phyloP scores from a whole-genome alignment of 2,888 invertebrate genomes.

The Cheilosia vulpina region DNA sequence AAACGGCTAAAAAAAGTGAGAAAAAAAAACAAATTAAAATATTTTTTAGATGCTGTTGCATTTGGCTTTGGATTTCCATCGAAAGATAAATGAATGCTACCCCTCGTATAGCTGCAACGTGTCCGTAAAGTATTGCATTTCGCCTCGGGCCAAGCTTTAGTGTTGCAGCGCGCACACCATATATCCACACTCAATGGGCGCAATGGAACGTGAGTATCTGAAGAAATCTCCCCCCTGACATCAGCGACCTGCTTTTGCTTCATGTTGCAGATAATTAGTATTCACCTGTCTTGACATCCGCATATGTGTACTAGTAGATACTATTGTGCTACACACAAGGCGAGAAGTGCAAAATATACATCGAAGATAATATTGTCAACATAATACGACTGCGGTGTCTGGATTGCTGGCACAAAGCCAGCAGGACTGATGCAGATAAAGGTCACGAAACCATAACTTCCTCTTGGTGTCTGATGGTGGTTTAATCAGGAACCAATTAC shows the following conservation, averaged over 20 bases:
- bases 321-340: conserved; percentile 20
- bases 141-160: conserved; percentile 43
- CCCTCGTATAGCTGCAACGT: conserved; percentile 28
- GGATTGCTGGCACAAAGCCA: conserved; percentile 41
- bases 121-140: conserved; percentile 57
- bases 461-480: conserved; percentile 28
- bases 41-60: conserved; percentile 44
- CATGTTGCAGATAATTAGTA: conserved; percentile 68
- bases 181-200: conserved; percentile 1
- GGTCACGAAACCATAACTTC: conserved; percentile 39
- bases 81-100: conserved; percentile 50
- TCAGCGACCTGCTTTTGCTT: conserved; percentile 47
- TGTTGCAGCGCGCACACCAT: conserved; percentile 35
- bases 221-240: conserved; percentile 26
- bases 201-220: conserved; percentile 40
- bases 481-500: conserved; percentile 60
- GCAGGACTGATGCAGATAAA: conserved; percentile 33
- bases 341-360: conserved; percentile 16
- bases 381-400: neutral
- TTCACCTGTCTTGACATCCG: conserved; percentile 67
- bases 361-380: conserved; percentile 12
- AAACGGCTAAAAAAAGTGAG: neutral
- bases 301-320: conserved; percentile 17
- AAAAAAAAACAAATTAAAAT: neutral
- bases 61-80: conserved; percentile 64